Percentiles rank a stretch among this genome's conserved stretches.
Evolutionary conservation across 2,113 vertebrate genomes (phyloP).

Genomic region (Trogon surrucura): DNA sequence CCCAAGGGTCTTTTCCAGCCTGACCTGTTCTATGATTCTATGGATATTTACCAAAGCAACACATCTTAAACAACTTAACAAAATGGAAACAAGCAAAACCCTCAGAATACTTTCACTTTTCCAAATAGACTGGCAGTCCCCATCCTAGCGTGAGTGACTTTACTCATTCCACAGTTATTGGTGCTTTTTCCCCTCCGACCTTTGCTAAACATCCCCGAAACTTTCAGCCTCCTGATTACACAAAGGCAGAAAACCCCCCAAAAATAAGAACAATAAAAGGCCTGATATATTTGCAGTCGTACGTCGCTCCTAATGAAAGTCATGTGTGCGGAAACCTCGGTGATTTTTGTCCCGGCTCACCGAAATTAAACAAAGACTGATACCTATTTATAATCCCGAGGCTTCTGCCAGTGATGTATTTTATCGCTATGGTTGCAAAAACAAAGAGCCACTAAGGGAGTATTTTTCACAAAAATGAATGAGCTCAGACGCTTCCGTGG

Average conservation of each 20-base stretch:
- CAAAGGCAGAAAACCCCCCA: background rate
- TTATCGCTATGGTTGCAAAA: slow-evolving; percentile 44
- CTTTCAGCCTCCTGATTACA: background rate
- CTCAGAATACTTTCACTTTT: background rate
- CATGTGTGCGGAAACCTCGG: background rate
- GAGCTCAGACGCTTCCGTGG: background rate
- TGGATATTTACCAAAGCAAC: slow-evolving; percentile 10
- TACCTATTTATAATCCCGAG: slow-evolving; percentile 10
- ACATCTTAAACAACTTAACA: background rate
- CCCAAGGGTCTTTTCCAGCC: too few species aligned
- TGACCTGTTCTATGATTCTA: too few species aligned
- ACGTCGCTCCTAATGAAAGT: background rate
- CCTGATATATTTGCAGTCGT: background rate
- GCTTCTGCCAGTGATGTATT: background rate
- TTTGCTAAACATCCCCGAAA: background rate
- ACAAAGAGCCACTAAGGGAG: background rate
- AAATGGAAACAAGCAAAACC: background rate
- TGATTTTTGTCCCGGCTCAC: slow-evolving; percentile 23
- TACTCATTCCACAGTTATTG: rapidly evolving
- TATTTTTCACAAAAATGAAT: slow-evolving; percentile 20
- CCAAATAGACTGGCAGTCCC: background rate
- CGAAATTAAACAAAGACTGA: slow-evolving; percentile 38
- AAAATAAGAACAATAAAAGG: background rate
- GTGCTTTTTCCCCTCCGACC: background rate
- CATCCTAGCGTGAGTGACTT: background rate